Evolutionary conservation across 2,113 vertebrate genomes (phyloP).

Genomic region (Callionymus lyra): DNA sequence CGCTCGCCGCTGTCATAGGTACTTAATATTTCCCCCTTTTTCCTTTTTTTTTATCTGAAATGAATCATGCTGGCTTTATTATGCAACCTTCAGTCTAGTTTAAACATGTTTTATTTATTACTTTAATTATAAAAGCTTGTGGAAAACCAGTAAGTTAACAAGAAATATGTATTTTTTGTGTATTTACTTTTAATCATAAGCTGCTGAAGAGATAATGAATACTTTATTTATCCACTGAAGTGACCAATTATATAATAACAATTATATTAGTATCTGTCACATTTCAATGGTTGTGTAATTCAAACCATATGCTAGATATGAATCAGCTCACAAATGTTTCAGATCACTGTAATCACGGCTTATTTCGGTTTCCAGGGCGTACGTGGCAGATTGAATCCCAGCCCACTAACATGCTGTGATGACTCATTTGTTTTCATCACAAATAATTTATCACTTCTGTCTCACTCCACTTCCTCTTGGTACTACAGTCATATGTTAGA

Average conservation of each 20-base stretch:
- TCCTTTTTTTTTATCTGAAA: too few relatives aligned
- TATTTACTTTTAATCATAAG: too few relatives aligned
- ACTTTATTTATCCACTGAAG: too few relatives aligned
- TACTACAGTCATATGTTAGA: neutral
- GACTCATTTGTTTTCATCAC: constrained; percentile 24
- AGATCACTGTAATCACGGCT: constrained; percentile 37
- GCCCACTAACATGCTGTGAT: constrained; percentile 11
- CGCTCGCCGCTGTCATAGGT: constrained; percentile 89
- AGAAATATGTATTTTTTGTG: too few relatives aligned
- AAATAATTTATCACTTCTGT: constrained; percentile 16
- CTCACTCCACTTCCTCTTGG: neutral
- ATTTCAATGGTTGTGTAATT: too few relatives aligned
- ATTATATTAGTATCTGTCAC: neutral
- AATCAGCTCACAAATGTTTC: too few relatives aligned
- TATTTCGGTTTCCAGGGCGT: constrained; percentile 24
- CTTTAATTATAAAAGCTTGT: too few relatives aligned
- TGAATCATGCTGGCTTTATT: neutral
- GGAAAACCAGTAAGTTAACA: too few relatives aligned
- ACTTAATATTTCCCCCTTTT: constrained; percentile 11
- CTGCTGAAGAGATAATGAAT: too few relatives aligned
- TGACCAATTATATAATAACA: too few relatives aligned
- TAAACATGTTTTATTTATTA: too few relatives aligned
- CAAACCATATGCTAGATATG: too few relatives aligned
- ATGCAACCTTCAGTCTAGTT: neutral
- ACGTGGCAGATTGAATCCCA: constrained; percentile 20